phyloP scores from a whole-genome alignment of 2,888 invertebrate species.

The Microctonus aethiopoides region DNA sequence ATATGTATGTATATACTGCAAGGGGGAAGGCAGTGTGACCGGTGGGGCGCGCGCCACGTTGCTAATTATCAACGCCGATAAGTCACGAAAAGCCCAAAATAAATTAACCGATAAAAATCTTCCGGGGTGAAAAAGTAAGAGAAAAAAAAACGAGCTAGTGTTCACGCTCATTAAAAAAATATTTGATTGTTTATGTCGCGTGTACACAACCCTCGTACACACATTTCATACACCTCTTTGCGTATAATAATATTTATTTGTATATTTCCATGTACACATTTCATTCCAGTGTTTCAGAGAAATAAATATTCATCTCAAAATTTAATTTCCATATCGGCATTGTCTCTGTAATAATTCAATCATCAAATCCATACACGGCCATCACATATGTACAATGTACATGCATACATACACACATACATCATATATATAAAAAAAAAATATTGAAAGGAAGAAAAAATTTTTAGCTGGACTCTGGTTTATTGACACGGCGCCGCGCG shows the following conservation, averaged over 20 bases:
- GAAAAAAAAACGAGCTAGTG: not conserved
- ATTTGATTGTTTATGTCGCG: too few species aligned
- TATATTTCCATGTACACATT: too few species aligned
- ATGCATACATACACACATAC: too few species aligned
- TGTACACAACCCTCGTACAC: too few species aligned
- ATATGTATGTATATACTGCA: conserved; percentile 9
- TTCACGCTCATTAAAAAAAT: conserved; percentile 34
- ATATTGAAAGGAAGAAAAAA: not conserved
- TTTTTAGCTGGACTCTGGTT: conserved; percentile 26
- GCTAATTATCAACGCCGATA: conserved; percentile 35
- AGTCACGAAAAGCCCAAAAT: conserved; percentile 33
- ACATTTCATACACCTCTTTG: too few species aligned
- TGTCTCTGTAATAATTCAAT: too few species aligned
- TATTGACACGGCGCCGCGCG: conserved; percentile 36
- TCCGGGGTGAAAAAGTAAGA: not conserved
- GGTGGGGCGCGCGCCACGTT: conserved; percentile 21
- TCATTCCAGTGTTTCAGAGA: too few species aligned
- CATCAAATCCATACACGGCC: too few species aligned
- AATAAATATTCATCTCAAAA: too few species aligned
- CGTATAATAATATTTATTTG: too few species aligned
- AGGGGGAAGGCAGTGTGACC: conserved; percentile 8
- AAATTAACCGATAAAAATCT: conserved; percentile 33
- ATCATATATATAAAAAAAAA: not conserved
- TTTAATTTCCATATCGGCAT: too few species aligned
- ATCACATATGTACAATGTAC: too few species aligned